Percentiles rank a stretch among this genome's conserved stretches.
These are phyloP conservation scores for Arnoldichthys spilopterus DNA, from an alignment of 2,797 vertebrate genomes.

Conservation along the genomic window DNA sequence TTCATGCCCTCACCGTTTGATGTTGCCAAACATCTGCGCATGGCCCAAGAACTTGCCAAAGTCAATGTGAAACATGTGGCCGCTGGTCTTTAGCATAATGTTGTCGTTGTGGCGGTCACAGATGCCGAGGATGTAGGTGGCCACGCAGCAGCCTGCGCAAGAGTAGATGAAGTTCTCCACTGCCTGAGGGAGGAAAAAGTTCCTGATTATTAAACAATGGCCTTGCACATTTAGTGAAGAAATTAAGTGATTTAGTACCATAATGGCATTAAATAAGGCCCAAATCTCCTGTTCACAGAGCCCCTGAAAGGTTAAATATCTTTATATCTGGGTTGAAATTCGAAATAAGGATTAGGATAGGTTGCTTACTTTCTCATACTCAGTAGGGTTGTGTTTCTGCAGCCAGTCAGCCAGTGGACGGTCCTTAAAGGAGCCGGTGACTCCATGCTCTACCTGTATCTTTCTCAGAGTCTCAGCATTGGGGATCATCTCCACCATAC, in stretches of 20 bases:
- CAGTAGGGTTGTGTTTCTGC: constrained; percentile 93
- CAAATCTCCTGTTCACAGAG: no score
- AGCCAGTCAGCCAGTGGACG: constrained; percentile 93
- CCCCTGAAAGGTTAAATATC: no score
- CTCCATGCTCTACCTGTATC: constrained; percentile 96
- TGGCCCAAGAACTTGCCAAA: constrained; percentile 97
- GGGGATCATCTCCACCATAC: constrained; percentile 98
- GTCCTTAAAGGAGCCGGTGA: constrained; percentile 97
- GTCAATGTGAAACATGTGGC: constrained; percentile 99
- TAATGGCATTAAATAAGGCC: not conserved
- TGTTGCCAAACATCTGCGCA: constrained; percentile 97
- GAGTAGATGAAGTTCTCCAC: constrained; percentile 99
- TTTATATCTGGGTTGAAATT: no score
- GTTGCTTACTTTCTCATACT: constrained; percentile 95
- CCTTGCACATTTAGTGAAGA: not conserved
- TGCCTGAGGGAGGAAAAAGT: constrained; percentile 74
- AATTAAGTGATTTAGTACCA: not conserved
- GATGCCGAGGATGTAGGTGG: constrained; percentile 95
- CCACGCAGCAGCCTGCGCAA: constrained; percentile 95
- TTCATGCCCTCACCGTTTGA: constrained; percentile 85
- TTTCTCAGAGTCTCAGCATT: constrained; percentile 93
- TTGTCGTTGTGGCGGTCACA: constrained; percentile 98
- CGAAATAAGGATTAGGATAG: no score
- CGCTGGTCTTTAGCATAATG: constrained; percentile 97
- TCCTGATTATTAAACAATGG: not conserved